Evolutionary conservation across 1,140 invertebrate species (phyloP), one percentile per base, ranked within the genome.

Genomic region (Drosophila eugracilis): DNA sequence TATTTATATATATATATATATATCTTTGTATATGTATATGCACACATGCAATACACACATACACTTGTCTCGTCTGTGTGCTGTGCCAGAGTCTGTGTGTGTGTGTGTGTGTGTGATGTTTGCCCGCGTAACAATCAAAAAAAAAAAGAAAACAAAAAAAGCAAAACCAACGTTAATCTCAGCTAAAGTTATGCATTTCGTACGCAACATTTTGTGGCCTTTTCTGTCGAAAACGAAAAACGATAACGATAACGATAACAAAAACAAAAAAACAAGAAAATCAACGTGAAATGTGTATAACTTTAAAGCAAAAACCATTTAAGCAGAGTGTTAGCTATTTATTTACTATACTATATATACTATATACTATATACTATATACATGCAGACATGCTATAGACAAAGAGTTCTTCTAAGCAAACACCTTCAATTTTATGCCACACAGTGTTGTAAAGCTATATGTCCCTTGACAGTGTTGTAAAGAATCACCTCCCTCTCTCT

Each of bases 161-260:
- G 19, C 41, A 37, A 55, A 52, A 62, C 49, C 48, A 70, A 70
- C 34, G 65, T 47, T 69, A 37, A 75, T 69, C 62, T 55, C 47
- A 42, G 44, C 59, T 58, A 73, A 65, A 86, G 34, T 73, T 67
- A 76, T 76, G 77, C 72, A 80, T 72, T 76, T 80, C 52, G 78
- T 58, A 80, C 73, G 73, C 78, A 83, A 71, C 83, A 86, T 86
- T 88, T 86, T 88, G 83, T 88, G 83, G 83, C 83, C 83, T 88
- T 84, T 78, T 81, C 74, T 83, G 57, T 65, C 57, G 50, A 60
- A 60, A 48, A 75, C 47, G 57, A 30, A 67, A 66, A 75, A 50
- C 15, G 26, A 26, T 26, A 26, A 75, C 28, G 48, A 63, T 69
- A 49, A 60, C 37, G 28, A 70, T 54, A 54, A 39, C 9, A 49